phyloP scores from a whole-genome alignment of 2,888 invertebrate species.

The Rotaria sp. region DNA sequence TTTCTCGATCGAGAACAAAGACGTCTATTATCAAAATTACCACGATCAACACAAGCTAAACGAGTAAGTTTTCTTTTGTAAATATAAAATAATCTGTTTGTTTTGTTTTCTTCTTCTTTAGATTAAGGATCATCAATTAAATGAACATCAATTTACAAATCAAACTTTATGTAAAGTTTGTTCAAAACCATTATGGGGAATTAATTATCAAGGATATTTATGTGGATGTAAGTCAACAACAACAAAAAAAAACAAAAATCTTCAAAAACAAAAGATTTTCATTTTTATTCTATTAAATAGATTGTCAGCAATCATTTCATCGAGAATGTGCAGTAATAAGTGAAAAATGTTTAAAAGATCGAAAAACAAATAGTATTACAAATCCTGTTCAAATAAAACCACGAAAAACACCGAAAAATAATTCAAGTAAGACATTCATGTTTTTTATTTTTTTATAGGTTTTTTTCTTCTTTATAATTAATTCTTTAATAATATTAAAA shows the following conservation, averaged over 20 bases:
- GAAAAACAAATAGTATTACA: not conserved
- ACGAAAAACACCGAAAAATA: not conserved
- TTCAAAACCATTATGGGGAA: conserved; percentile 38
- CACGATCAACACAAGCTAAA: not conserved
- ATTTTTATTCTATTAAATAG: not conserved
- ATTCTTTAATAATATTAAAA: too few species aligned
- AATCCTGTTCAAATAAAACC: not conserved
- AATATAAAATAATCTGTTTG: not conserved
- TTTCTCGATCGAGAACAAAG: conserved; percentile 35
- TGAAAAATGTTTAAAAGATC: conserved; percentile 29
- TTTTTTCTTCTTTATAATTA: too few species aligned
- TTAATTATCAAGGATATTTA: conserved; percentile 38
- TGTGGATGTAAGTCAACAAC: conserved; percentile 31
- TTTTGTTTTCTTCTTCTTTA: not conserved
- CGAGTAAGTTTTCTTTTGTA: not conserved
- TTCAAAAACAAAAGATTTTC: not conserved
- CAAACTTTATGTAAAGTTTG: conserved; percentile 29
- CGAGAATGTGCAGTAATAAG: not conserved
- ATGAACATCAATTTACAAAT: conserved; percentile 16
- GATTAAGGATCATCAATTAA: conserved; percentile 22
- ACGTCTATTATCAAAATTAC: conserved; percentile 14
- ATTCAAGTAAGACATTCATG: not conserved
- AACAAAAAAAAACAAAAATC: not conserved
- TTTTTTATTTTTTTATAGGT: not conserved
- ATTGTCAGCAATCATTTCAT: conserved; percentile 29